These are phyloP conservation scores for Cossypha polioptera DNA, from an alignment of 2,797 vertebrate genomes.

Conservation along the genomic window DNA sequence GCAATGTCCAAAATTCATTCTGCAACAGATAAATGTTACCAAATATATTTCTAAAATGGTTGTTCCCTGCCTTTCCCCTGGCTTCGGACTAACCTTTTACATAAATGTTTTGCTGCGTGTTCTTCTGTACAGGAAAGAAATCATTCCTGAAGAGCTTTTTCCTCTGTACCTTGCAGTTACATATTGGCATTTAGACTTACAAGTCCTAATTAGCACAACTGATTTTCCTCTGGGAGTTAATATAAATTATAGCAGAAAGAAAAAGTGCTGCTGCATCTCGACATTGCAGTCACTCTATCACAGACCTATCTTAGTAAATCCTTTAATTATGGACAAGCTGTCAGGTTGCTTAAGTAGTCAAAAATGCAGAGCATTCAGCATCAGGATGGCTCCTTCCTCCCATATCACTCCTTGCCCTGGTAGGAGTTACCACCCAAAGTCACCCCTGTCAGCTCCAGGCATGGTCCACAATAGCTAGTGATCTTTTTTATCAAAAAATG, in stretches of 20 bases:
- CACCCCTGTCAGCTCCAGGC: not conserved
- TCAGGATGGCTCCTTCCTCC: not conserved
- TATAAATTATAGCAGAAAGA: conserved; percentile 1
- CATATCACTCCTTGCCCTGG: not conserved
- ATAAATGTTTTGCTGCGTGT: not conserved
- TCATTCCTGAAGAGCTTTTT: not conserved
- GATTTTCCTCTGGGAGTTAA: conserved; percentile 21
- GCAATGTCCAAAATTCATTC: not conserved
- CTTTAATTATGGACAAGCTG: not conserved
- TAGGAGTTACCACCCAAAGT: not conserved
- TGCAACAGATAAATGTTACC: not conserved
- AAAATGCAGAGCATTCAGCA: not conserved
- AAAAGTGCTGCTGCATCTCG: not conserved
- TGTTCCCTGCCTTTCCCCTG: not conserved
- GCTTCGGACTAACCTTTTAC: not conserved
- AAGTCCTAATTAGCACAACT: conserved; percentile 31
- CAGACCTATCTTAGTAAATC: not conserved
- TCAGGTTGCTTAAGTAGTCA: not conserved
- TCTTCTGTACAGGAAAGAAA: not conserved
- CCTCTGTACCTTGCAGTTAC: not conserved
- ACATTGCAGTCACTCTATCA: not conserved
- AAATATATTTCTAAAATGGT: not conserved
- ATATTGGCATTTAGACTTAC: conserved; percentile 38
- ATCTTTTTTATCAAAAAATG: not conserved
- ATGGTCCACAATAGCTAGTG: not conserved